A percentile compares a stretch with the other conserved stretches of the same genome.
These are phyloP conservation scores for Drosophila percnosoma DNA, from an alignment of 2,888 invertebrate species.

Conservation along the genomic window DNA sequence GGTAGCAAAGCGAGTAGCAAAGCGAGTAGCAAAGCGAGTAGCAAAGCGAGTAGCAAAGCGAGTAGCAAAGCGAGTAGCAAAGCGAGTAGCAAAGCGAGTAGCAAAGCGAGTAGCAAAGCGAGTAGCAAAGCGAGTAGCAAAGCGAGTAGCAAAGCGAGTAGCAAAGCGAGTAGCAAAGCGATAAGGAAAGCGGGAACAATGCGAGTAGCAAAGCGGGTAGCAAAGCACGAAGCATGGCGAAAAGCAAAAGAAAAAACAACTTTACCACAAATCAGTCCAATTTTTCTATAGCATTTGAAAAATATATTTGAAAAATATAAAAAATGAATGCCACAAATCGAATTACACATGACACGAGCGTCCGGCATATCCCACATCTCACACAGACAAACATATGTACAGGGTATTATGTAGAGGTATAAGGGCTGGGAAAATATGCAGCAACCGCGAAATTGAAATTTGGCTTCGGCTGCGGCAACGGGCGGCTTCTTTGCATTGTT, in stretches of 20 bases:
- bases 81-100: too few relatives aligned
- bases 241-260: background rate
- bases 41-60: too few relatives aligned
- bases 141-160: too few relatives aligned
- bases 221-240: background rate
- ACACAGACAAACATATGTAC: background rate
- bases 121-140: too few relatives aligned
- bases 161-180: too few relatives aligned
- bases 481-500: constrained; percentile 78
- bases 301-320: background rate
- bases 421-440: constrained; percentile 78
- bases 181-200: background rate
- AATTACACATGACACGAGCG: background rate
- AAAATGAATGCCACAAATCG: background rate
- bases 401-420: constrained; percentile 35
- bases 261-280: background rate
- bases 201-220: background rate
- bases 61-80: too few relatives aligned
- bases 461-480: constrained; percentile 67
- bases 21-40: too few relatives aligned
- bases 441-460: constrained; percentile 79
- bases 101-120: too few relatives aligned
- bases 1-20: too few relatives aligned
- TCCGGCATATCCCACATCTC: background rate
- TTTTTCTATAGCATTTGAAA: background rate